Percentiles rank a stretch among this genome's conserved stretches.
These are phyloP conservation scores for Argentina silus DNA, from an alignment of 2,797 vertebrate species.

Conservation along the genomic window DNA sequence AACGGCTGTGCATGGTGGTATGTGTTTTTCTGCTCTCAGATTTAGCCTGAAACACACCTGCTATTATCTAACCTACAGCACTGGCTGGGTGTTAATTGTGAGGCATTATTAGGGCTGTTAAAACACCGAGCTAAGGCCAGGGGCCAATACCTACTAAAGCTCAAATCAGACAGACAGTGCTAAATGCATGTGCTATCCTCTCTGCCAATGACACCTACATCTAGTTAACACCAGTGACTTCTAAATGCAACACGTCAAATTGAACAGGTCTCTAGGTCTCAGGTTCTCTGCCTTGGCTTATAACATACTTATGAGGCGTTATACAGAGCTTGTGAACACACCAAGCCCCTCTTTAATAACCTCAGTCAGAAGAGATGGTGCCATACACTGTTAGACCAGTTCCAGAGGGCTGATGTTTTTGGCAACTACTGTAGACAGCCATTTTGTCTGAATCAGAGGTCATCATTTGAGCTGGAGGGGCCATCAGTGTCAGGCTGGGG, in stretches of 20 bases:
- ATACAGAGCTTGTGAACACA: neutral
- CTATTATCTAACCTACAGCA: slow-evolving; percentile 64
- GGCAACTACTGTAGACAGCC: neutral
- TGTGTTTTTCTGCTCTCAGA: slow-evolving; percentile 67
- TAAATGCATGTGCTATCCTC: slow-evolving; percentile 53
- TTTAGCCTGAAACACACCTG: slow-evolving; percentile 69
- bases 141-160: slow-evolving; percentile 54
- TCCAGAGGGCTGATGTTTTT: neutral
- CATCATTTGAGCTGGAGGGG: neutral
- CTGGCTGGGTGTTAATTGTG: slow-evolving; percentile 74
- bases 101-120: slow-evolving; percentile 74
- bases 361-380: neutral
- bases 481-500: slow-evolving; percentile 9
- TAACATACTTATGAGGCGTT: neutral
- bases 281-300: neutral
- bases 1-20: slow-evolving; percentile 59
- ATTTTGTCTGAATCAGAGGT: slow-evolving; percentile 11
- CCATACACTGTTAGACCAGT: neutral
- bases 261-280: neutral
- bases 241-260: neutral
- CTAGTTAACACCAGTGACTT: neutral
- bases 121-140: slow-evolving; percentile 68
- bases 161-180: slow-evolving; percentile 54
- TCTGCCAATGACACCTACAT: slow-evolving; percentile 39
- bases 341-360: neutral